Evolutionary conservation across 2,113 vertebrate species (phyloP).

Genomic region (Kobus ellipsiprymnus): DNA sequence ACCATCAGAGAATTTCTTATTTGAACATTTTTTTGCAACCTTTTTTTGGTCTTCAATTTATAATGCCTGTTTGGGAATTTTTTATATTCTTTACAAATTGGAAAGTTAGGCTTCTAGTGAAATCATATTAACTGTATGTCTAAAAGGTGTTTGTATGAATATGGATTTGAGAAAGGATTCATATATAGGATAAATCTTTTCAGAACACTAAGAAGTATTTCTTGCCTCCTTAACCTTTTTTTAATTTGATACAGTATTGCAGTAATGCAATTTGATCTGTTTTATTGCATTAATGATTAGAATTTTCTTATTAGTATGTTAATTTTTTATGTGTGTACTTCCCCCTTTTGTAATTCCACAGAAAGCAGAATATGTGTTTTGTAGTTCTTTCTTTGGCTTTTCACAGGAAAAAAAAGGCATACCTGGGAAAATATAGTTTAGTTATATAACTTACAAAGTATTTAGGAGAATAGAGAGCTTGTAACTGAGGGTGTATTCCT

Average conservation of each 20-base stretch:
- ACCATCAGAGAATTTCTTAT: not conserved
- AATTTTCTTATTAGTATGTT: conserved; percentile 18
- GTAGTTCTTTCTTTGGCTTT: not conserved
- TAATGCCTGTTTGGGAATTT: not conserved
- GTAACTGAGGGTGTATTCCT: not conserved
- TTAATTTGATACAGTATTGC: not conserved
- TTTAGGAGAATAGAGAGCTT: not conserved
- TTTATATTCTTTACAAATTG: not conserved
- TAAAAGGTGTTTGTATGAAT: not conserved
- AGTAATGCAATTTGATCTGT: not conserved
- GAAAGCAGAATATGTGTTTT: not conserved
- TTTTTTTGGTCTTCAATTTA: not conserved
- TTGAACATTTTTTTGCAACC: not conserved
- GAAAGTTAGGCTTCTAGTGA: not conserved
- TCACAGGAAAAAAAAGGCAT: not conserved
- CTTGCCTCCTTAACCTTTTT: not conserved
- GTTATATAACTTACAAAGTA: not conserved
- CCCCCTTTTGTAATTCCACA: not conserved
- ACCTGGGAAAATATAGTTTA: not conserved
- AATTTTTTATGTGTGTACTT: not conserved
- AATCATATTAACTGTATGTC: not conserved
- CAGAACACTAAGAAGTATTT: not conserved
- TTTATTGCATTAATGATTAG: not conserved
- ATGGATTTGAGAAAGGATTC: not conserved
- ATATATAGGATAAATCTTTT: not conserved